Conservation (phyloP, 2,113 vertebrate genomes). For the Alethe diademata region DNA sequence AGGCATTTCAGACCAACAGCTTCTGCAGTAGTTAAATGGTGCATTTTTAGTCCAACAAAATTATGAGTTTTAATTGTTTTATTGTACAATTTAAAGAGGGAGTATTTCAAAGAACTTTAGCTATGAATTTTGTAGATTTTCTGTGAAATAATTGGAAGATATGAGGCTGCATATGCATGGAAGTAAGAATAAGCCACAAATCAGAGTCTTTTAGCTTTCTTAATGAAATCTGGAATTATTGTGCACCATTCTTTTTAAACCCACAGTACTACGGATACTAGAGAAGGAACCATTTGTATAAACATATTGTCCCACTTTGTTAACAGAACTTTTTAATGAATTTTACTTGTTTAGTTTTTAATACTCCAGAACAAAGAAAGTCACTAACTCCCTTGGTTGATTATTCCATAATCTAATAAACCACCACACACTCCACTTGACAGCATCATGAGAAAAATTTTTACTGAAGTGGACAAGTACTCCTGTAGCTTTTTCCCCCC, state of each 20-base stretch:
- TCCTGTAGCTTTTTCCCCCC: not conserved
- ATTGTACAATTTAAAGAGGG: not conserved
- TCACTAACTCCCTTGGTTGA: not conserved
- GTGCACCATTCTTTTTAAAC: not conserved
- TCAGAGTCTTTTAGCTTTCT: not conserved
- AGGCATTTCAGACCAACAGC: not conserved
- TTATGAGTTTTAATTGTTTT: not conserved
- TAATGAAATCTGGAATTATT: not conserved
- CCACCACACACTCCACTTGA: not conserved
- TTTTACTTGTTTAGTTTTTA: not conserved
- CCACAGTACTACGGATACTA: not conserved
- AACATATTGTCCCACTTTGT: not conserved
- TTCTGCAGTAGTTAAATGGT: not conserved
- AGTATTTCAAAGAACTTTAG: not conserved
- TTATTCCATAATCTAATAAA: not conserved
- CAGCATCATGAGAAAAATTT: not conserved
- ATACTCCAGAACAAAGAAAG: not conserved
- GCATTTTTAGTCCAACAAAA: not conserved
- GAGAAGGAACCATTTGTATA: not conserved
- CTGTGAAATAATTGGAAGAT: not conserved
- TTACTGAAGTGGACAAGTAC: not conserved
- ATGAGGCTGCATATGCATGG: not conserved
- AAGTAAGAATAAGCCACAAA: not conserved
- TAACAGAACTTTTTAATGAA: not conserved
- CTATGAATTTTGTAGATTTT: not conserved